Conservation (phyloP, 92 coral and sea anemone species). For the Hydrozoanthus gracilis region DNA sequence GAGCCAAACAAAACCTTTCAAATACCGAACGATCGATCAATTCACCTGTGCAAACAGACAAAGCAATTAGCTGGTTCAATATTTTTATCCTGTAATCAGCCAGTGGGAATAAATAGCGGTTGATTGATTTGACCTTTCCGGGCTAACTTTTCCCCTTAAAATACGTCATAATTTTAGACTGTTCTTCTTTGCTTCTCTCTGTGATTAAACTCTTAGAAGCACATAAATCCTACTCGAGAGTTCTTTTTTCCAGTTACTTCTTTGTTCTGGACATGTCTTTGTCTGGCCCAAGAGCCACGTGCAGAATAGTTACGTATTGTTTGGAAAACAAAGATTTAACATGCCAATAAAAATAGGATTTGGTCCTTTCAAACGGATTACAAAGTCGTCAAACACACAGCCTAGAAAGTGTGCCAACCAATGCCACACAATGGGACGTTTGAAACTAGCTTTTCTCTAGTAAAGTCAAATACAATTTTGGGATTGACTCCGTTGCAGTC, state of each 20-base stretch:
- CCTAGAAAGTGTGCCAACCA: no score
- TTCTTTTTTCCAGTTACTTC: not conserved
- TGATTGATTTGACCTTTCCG: not conserved
- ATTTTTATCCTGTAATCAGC: slow-evolving; percentile 27
- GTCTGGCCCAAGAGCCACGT: slow-evolving; percentile 17
- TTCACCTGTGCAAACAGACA: slow-evolving; percentile 43
- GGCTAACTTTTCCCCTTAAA: not conserved
- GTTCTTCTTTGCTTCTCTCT: not conserved
- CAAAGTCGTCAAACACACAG: no score
- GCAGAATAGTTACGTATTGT: slow-evolving; percentile 12
- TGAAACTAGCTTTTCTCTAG: no score
- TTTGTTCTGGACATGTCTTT: slow-evolving; percentile 26
- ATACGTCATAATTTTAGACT: not conserved
- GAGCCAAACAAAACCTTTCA: slow-evolving; percentile 35
- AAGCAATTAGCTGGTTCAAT: slow-evolving; percentile 1
- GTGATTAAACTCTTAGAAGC: not conserved
- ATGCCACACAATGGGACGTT: no score
- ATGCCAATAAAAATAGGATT: not conserved
- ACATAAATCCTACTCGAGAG: not conserved
- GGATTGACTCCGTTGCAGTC: no score
- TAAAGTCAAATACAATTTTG: no score
- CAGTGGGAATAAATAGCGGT: not conserved
- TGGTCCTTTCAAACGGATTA: no score
- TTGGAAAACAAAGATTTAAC: slow-evolving; percentile 26
- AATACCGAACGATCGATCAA: slow-evolving; percentile 30